Conservation (phyloP, 2,113 vertebrate species). For the Clarias batrachus region DNA sequence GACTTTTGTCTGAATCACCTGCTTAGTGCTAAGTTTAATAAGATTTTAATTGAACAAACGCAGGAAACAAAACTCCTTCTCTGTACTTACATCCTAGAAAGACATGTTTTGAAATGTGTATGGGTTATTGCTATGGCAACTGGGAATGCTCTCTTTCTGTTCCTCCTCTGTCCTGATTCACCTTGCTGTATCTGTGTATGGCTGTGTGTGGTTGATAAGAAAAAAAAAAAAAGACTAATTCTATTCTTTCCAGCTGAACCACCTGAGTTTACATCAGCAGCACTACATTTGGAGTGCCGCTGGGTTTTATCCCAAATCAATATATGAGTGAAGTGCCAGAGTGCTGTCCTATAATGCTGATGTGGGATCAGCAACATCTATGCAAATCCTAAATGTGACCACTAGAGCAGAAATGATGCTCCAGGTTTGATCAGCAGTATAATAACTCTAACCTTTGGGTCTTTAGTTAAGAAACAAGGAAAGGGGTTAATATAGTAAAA, state of each 20-base stretch:
- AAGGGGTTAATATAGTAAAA: neutral
- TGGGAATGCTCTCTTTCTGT: neutral
- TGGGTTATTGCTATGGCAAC: constrained; percentile 13
- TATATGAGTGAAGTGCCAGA: neutral
- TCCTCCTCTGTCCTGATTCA: neutral
- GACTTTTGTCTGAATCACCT: neutral
- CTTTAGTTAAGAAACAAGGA: neutral
- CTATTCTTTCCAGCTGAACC: neutral
- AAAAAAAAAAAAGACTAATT: neutral
- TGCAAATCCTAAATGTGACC: neutral
- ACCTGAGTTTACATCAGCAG: neutral
- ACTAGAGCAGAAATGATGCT: neutral
- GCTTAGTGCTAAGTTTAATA: neutral
- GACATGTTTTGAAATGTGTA: neutral
- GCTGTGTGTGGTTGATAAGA: neutral
- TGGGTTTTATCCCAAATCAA: neutral
- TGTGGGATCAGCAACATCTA: constrained; percentile 1
- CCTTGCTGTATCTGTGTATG: neutral
- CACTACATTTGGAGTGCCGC: neutral
- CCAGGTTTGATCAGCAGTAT: no score
- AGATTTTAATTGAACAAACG: no score
- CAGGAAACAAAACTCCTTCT: neutral
- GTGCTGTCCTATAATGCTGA: neutral
- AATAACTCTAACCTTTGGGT: neutral
- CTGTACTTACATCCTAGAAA: neutral